A percentile compares a stretch with the other conserved stretches of the same genome.
These are phyloP conservation scores for Engraulis encrasicolus DNA, from an alignment of 2,113 vertebrate species.

Conservation along the genomic window DNA sequence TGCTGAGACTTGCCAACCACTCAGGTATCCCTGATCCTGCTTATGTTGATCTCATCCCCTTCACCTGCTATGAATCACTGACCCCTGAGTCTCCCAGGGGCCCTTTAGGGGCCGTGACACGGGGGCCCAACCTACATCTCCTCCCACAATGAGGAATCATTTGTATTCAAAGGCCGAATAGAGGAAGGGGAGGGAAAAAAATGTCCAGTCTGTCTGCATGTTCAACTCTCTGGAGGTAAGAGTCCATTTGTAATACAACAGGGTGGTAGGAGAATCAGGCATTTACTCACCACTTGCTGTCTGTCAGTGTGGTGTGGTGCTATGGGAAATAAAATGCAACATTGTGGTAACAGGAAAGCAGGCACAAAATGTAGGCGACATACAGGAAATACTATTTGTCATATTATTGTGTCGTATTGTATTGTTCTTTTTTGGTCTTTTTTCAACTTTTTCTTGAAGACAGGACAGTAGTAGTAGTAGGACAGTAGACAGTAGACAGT, in stretches of 20 bases:
- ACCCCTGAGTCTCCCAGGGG: not conserved
- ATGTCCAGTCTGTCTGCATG: not conserved
- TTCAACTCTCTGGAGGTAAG: not conserved
- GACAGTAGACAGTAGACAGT: too few relatives aligned
- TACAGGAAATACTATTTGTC: not conserved
- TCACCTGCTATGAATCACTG: conserved; percentile 11
- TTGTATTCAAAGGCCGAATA: not conserved
- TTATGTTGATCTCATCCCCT: conserved; percentile 39
- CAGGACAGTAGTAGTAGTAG: too few relatives aligned
- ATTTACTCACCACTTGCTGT: not conserved
- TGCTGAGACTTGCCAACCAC: conserved; percentile 44
- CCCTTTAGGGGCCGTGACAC: not conserved
- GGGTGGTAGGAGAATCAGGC: not conserved
- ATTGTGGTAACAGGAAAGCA: not conserved
- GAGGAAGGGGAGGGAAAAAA: too few relatives aligned
- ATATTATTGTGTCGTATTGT: too few relatives aligned
- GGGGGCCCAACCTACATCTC: not conserved
- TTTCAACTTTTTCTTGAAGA: too few relatives aligned
- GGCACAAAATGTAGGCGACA: not conserved
- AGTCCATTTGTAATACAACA: conserved; percentile 5
- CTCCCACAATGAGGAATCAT: not conserved
- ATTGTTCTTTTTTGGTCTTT: too few relatives aligned
- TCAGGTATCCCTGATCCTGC: conserved; percentile 48
- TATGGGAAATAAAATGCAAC: not conserved
- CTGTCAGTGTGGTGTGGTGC: not conserved